Base-by-base conservation (phyloP, 2,797 vertebrate genomes). In the Bradypodion ventrale region DNA sequence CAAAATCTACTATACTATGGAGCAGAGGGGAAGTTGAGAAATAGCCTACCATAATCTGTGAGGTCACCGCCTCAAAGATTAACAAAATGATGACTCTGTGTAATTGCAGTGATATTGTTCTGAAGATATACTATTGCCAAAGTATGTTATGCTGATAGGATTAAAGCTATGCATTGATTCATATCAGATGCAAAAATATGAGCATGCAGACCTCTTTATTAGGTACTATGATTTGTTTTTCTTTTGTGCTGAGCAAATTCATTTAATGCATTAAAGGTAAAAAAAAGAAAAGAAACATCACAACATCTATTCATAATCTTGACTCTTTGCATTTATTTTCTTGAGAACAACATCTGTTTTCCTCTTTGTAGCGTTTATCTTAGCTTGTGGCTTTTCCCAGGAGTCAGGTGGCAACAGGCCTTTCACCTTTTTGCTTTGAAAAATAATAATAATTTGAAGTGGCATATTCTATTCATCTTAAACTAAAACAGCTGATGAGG, bases 31-130 rank as follows among this genome's bases (percentile, higher is more conserved):
- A 84, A 88, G 95, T 92, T 93, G 89, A 92, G 89, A 92, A 88
- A 70, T 80, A 90, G 86, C 87, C 90, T 89, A 80, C 91, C 86
- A 62, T 93, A 94, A 95, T 94, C 92, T 89, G 85, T 85, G 70
- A 59, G 92, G 92, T 93, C 87, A 1, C 78, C 89, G 94, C 92
- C 93, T 91, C 78, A 65, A 78, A 94, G 95, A 96, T 95, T 94
- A 95, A 87, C 83, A 84, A 88, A 91, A 88, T 1, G 40, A 94
- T 93, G 94, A 93, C 84, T 92, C 95, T 90, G 80, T 94, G 42
- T 94, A 94, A 89, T 94, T 90, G 88, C 79, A 89, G 40, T 87
- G 91, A 91, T 93, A 92, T 83, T 83, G 79, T 91, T 91, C 89
- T 68, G 85, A 94, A 93, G 83, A 93, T 76, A 90, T 84, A 92